Evolutionary conservation across 2,797 vertebrate genomes (phyloP), one percentile per base, ranked within the genome.

Genomic region (Eospalax fontanierii): DNA sequence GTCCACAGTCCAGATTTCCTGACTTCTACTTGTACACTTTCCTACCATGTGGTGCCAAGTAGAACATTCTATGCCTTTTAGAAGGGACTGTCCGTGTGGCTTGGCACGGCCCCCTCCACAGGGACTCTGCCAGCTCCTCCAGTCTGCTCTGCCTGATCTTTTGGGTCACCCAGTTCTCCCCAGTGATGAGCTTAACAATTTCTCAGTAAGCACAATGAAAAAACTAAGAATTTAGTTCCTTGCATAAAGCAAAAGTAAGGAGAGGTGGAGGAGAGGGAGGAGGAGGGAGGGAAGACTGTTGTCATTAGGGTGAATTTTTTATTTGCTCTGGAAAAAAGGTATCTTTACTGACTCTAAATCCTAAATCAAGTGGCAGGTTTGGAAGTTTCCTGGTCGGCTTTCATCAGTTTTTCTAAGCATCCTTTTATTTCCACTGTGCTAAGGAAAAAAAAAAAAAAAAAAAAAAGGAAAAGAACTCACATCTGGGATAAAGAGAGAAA

Each of bases 381-480:
- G 35, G 83, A 59, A 95, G 89, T 79, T 71, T 86, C 92, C 91
- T 90, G n/a, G 94, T 95, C 78, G 93, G 68, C 89, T 96, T 96
- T 93, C 80, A 92, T 80, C 70, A 35, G 71, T 59, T 96, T 97
- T 97, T 96, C 92, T 97, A 97, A 97, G 87, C 82, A 84, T 76
- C 46, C 82, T 96, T 97, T 97, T 88, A 40, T 95, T 96, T 97
- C 68, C 22, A 90, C 74, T 66, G 86, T 71, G 92, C 79, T 97
- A 96, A 95, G 87, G 89, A 96, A 96, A 96, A 84, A 76, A 73
- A 81, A 89, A 87, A n/a, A n/a, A n/a, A n/a, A n/a, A n/a, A n/a
- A n/a, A n/a, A n/a, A n/a, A n/a, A n/a, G n/a, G n/a, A 91, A n/a
- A 61, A 93, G 85, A 93, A 76, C 89, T 76, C 46, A 1, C 46